A percentile compares a stretch with the other conserved stretches of the same genome.
Conservation (phyloP, 2,797 vertebrate species). For the Sciaenops ocellatus region DNA sequence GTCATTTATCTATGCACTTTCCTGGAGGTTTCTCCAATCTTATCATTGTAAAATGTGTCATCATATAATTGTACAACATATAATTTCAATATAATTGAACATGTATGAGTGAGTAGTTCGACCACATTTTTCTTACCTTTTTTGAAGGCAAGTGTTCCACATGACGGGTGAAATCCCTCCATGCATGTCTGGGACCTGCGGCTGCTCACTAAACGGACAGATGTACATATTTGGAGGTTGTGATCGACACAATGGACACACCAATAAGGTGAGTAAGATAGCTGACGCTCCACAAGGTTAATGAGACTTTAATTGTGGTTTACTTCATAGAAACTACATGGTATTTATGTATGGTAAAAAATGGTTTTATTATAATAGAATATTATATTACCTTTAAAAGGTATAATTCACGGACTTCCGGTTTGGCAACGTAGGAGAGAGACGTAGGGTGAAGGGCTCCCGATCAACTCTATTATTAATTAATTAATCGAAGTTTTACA, state of each 20-base stretch:
- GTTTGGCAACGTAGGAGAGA: not conserved
- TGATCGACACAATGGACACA: slow-evolving; percentile 92
- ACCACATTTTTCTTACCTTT: not conserved
- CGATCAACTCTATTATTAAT: too few species aligned
- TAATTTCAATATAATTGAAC: not conserved
- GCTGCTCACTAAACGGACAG: slow-evolving; percentile 88
- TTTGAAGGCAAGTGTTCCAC: slow-evolving; percentile 89
- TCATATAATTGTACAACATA: not conserved
- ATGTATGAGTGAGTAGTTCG: not conserved
- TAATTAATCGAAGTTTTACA: not conserved
- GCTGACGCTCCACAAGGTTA: not conserved
- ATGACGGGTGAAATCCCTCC: slow-evolving; percentile 92
- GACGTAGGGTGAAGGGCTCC: too few species aligned
- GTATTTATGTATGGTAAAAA: not conserved
- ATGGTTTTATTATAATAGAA: not conserved
- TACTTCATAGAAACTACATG: not conserved
- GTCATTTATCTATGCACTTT: not conserved
- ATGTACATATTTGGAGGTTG: slow-evolving; percentile 96
- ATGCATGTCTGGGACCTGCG: slow-evolving; percentile 94
- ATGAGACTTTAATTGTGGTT: not conserved
- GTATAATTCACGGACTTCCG: not conserved
- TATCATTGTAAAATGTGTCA: not conserved
- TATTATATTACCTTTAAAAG: not conserved
- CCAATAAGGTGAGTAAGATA: slow-evolving; percentile 88
- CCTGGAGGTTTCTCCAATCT: not conserved